Conservation (phyloP, 2,888 invertebrate genomes). For the Xanthostigma xanthostigma region DNA sequence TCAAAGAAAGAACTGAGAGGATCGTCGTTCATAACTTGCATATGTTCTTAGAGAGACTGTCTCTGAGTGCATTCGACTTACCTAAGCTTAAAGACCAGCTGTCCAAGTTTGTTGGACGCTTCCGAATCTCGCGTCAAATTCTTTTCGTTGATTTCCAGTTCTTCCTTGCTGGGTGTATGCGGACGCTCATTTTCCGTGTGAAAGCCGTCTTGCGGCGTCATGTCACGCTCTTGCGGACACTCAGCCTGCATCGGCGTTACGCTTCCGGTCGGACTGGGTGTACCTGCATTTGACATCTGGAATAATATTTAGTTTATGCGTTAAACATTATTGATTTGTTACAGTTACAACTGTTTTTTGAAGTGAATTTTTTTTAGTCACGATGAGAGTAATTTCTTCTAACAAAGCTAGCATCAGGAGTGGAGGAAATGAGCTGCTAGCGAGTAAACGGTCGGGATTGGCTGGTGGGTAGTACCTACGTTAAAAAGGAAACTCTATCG, state of each 20-base stretch:
- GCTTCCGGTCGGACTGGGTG: conserved; percentile 29
- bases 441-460: too few species aligned
- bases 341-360: too few species aligned
- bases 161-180: conserved; percentile 35
- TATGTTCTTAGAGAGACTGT: too few species aligned
- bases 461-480: too few species aligned
- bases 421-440: too few species aligned
- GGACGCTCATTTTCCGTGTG: conserved; percentile 30
- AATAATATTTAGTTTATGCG: neutral
- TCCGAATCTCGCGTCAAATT: conserved; percentile 29
- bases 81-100: conserved; percentile 76
- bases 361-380: too few species aligned
- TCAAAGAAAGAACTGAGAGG: too few species aligned
- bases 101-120: conserved; percentile 59
- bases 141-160: conserved; percentile 41
- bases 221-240: conserved; percentile 12
- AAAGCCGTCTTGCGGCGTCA: conserved; percentile 17
- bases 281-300: conserved; percentile 24
- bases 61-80: conserved; percentile 22
- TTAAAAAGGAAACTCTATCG: too few species aligned
- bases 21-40: too few species aligned
- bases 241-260: conserved; percentile 25
- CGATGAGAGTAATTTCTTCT: too few species aligned
- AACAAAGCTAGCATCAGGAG: too few species aligned
- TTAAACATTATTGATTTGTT: neutral